These are phyloP conservation scores for Watsonalla cultraria DNA, from an alignment of 2,888 invertebrate species.

Conservation along the genomic window DNA sequence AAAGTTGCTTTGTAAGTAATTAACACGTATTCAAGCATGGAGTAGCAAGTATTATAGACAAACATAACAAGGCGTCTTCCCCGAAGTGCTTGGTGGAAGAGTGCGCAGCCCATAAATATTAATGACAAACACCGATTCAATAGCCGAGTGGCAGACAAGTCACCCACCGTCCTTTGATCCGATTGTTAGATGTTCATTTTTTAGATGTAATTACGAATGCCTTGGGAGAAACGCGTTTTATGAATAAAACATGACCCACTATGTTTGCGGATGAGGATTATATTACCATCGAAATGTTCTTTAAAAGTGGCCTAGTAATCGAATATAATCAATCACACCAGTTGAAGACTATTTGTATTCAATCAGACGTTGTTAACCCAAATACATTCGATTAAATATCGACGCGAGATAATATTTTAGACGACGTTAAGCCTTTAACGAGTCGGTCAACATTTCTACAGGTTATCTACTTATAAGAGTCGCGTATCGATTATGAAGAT, in stretches of 20 bases:
- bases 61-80: slow-evolving; percentile 55
- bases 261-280: slow-evolving; percentile 17
- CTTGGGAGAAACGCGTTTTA: slow-evolving; percentile 32
- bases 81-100: slow-evolving; percentile 58
- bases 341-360: slow-evolving; percentile 24
- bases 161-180: slow-evolving; percentile 67
- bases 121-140: slow-evolving; percentile 69
- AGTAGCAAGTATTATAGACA: slow-evolving; percentile 51
- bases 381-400: slow-evolving; percentile 34
- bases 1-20: slow-evolving; percentile 24
- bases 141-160: slow-evolving; percentile 57
- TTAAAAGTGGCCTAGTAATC: slow-evolving; percentile 29
- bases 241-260: slow-evolving; percentile 43
- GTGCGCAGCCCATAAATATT: slow-evolving; percentile 68
- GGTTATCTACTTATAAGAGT: slow-evolving; percentile 15
- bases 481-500: slow-evolving; percentile 19
- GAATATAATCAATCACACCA: slow-evolving; percentile 31
- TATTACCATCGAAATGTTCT: slow-evolving; percentile 13
- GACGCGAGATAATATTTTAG: slow-evolving; percentile 24
- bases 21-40: slow-evolving; percentile 28
- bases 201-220: slow-evolving; percentile 62
- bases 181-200: slow-evolving; percentile 61
- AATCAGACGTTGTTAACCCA: slow-evolving; percentile 49
- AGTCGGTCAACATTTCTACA: slow-evolving; percentile 24
- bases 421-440: slow-evolving; percentile 26